phyloP scores from a whole-genome alignment of 2,797 vertebrate species.

The Xenentodon cancila region DNA sequence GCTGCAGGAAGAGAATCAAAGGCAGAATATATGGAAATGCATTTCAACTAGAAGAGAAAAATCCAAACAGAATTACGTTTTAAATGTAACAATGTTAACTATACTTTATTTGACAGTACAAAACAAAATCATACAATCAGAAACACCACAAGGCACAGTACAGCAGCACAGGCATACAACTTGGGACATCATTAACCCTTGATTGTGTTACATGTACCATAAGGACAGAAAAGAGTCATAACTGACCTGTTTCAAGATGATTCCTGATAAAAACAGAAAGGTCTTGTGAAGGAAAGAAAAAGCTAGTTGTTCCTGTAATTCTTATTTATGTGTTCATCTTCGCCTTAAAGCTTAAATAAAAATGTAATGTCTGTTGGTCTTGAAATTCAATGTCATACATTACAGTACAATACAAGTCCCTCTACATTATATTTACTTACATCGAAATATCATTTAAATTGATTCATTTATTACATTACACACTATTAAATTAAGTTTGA shows the following conservation, averaged over 20 bases:
- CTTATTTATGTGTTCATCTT: conserved; percentile 32
- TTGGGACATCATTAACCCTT: conserved; percentile 57
- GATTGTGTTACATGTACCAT: conserved; percentile 57
- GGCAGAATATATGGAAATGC: neutral
- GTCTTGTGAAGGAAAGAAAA: conserved; percentile 20
- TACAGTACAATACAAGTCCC: conserved; percentile 69
- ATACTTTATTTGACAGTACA: conserved; percentile 72
- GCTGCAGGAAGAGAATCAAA: neutral
- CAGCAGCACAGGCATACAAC: conserved; percentile 69
- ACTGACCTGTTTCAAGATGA: conserved; percentile 24
- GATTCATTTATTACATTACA: conserved; percentile 64
- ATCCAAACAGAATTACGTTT: conserved; percentile 1
- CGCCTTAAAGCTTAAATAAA: conserved; percentile 50
- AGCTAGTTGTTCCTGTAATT: conserved; percentile 20
- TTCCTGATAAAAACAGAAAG: conserved; percentile 38
- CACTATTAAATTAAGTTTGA: conserved; percentile 55
- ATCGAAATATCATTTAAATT: conserved; percentile 57
- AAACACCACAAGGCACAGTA: conserved; percentile 72
- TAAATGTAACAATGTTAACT: conserved; percentile 42
- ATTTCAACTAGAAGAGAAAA: neutral
- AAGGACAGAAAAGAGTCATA: conserved; percentile 38
- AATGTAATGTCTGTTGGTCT: conserved; percentile 28
- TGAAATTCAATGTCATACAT: conserved; percentile 59
- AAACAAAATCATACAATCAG: conserved; percentile 69
- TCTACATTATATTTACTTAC: conserved; percentile 71